Percentiles rank a stretch among this genome's conserved stretches.
These are phyloP conservation scores for Brotogeris chrysoptera DNA, from an alignment of 2,797 vertebrate species.

Conservation along the genomic window DNA sequence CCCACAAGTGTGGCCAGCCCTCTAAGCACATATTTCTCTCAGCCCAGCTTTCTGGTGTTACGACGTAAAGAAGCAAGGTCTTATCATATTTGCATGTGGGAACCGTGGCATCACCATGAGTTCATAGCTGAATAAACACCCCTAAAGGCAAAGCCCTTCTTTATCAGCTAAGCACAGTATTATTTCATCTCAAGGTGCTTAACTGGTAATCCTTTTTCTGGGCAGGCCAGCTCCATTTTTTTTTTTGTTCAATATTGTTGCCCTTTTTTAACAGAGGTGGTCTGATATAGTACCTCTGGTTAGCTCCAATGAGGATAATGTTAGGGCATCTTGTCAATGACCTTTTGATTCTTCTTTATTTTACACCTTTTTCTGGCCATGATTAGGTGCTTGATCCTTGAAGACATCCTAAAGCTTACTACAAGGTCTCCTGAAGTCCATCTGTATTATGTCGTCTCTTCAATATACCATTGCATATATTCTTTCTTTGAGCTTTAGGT, in stretches of 20 bases:
- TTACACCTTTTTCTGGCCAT: neutral
- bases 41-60: neutral
- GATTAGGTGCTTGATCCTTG: neutral
- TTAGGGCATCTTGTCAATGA: neutral
- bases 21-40: neutral
- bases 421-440: neutral
- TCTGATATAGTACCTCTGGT: neutral
- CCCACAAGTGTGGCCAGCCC: neutral
- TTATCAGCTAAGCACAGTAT: neutral
- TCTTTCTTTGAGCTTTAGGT: neutral
- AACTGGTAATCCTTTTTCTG: neutral
- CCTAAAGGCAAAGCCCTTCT: neutral
- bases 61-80: neutral
- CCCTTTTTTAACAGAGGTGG: neutral
- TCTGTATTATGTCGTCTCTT: neutral
- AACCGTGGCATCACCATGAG: neutral
- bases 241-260: neutral
- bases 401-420: neutral
- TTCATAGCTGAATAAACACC: neutral
- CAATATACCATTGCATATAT: neutral
- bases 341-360: neutral
- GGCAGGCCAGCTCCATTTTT: neutral
- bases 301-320: neutral
- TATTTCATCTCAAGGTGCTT: neutral
- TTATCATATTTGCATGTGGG: fast-evolving